Evolutionary conservation across 2,888 invertebrate species (phyloP).

Genomic region (Lampropteryx suffumata): DNA sequence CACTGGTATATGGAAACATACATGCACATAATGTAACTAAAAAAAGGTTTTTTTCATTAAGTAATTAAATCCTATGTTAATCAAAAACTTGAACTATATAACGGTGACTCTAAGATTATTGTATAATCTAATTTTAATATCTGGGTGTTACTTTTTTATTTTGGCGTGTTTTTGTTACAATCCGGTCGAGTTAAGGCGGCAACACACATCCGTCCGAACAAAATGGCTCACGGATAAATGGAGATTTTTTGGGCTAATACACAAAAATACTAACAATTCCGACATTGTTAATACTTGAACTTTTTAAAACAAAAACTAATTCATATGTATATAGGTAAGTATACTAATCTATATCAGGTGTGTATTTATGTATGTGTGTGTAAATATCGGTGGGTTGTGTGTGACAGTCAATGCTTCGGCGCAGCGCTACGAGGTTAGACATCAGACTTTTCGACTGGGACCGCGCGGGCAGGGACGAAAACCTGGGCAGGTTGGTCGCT

Average conservation of each 20-base stretch:
- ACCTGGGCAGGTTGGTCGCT: constrained; percentile 92
- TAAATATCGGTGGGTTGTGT: constrained; percentile 64
- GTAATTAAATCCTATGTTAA: too few relatives aligned
- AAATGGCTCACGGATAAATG: too few relatives aligned
- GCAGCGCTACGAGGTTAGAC: constrained; percentile 56
- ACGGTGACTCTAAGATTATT: constrained; percentile 52
- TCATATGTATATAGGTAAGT: constrained; percentile 3
- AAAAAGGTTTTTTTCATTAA: too few relatives aligned
- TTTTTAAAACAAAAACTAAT: too few relatives aligned
- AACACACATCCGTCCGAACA: background rate
- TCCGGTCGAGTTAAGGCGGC: constrained; percentile 20
- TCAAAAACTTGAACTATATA: background rate
- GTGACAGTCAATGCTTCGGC: constrained; percentile 72
- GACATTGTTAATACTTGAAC: too few relatives aligned
- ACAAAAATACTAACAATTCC: constrained; percentile 6
- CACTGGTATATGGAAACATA: constrained; percentile 31
- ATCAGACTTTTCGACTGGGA: constrained; percentile 95
- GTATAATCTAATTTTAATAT: constrained; percentile 36
- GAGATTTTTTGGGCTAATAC: constrained; percentile 1
- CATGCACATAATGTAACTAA: too few relatives aligned
- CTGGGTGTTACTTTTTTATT: constrained; percentile 47
- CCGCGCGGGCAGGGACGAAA: constrained; percentile 94
- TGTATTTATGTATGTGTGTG: constrained; percentile 43
- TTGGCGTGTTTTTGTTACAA: constrained; percentile 41
- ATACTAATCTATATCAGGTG: constrained; percentile 5